Evolutionary conservation across 2,113 vertebrate genomes (phyloP).

Genomic region (Triplophysa rosa): DNA sequence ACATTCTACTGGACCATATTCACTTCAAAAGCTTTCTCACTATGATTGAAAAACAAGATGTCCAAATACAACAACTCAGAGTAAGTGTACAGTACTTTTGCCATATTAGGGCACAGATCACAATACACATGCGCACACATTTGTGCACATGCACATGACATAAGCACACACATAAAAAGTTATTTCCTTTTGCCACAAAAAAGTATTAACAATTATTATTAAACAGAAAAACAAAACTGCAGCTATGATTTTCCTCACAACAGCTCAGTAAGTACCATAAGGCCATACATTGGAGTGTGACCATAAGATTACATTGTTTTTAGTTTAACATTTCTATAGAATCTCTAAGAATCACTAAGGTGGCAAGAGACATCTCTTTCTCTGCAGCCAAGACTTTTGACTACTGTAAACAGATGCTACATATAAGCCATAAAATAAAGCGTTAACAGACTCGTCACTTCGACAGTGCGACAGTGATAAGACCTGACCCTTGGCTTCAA

Average conservation of each 20-base stretch:
- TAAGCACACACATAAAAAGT: too few relatives aligned
- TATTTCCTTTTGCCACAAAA: not conserved
- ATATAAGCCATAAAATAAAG: not conserved
- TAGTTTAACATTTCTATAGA: too few relatives aligned
- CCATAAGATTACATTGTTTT: too few relatives aligned
- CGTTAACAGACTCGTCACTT: not conserved
- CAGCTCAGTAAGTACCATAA: not conserved
- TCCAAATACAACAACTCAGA: constrained; percentile 89
- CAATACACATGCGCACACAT: too few relatives aligned
- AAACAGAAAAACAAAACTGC: not conserved
- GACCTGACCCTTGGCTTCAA: constrained; percentile 11
- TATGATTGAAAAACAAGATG: constrained; percentile 88
- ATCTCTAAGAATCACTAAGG: not conserved
- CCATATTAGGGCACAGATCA: not conserved
- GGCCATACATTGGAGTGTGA: not conserved
- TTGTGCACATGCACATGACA: too few relatives aligned
- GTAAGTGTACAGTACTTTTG: constrained; percentile 71
- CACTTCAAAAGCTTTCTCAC: constrained; percentile 85
- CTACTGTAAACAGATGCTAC: not conserved
- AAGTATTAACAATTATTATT: constrained; percentile 2
- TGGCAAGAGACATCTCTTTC: not conserved
- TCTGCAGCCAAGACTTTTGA: not conserved
- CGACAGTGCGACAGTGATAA: not conserved
- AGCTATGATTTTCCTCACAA: not conserved
- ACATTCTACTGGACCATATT: constrained; percentile 86